Conservation (phyloP, 2,888 invertebrate genomes). For the Gortyna flavago region DNA sequence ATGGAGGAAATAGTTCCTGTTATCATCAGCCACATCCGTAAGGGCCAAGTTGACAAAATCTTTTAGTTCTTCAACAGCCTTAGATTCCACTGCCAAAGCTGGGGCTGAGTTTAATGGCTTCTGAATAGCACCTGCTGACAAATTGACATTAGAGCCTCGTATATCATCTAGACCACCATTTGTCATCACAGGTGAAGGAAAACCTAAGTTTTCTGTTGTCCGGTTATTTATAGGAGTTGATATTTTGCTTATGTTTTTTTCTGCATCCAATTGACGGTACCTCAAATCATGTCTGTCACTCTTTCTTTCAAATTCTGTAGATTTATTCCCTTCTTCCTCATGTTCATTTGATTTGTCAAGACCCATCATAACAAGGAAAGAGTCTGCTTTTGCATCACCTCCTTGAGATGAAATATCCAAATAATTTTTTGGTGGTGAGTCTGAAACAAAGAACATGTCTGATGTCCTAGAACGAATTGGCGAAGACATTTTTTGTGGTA, state of each 20-base stretch:
- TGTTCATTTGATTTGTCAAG: constrained; percentile 82
- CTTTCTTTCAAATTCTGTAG: constrained; percentile 76
- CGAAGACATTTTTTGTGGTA: constrained; percentile 74
- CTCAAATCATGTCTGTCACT: constrained; percentile 77
- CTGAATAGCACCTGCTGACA: constrained; percentile 59
- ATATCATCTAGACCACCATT: constrained; percentile 79
- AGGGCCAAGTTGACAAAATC: constrained; percentile 83
- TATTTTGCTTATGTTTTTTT: constrained; percentile 82
- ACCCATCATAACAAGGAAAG: constrained; percentile 86
- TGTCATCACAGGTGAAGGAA: constrained; percentile 78
- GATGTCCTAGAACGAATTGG: constrained; percentile 79
- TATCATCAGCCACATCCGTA: constrained; percentile 84
- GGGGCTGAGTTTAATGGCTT: constrained; percentile 69
- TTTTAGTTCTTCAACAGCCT: constrained; percentile 82
- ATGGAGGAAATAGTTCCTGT: constrained; percentile 84
- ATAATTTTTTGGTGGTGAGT: constrained; percentile 79
- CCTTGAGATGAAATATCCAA: constrained; percentile 70
- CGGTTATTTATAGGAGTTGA: constrained; percentile 83
- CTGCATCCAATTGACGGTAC: constrained; percentile 76
- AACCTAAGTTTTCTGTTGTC: constrained; percentile 75
- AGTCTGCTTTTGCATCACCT: constrained; percentile 81
- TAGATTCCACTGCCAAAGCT: constrained; percentile 69
- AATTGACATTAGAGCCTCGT: constrained; percentile 69
- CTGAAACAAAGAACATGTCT: constrained; percentile 83
- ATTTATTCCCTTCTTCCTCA: constrained; percentile 78